Evolutionary conservation across 2,113 vertebrate genomes (phyloP).

Genomic region (Loxodonta africana): DNA sequence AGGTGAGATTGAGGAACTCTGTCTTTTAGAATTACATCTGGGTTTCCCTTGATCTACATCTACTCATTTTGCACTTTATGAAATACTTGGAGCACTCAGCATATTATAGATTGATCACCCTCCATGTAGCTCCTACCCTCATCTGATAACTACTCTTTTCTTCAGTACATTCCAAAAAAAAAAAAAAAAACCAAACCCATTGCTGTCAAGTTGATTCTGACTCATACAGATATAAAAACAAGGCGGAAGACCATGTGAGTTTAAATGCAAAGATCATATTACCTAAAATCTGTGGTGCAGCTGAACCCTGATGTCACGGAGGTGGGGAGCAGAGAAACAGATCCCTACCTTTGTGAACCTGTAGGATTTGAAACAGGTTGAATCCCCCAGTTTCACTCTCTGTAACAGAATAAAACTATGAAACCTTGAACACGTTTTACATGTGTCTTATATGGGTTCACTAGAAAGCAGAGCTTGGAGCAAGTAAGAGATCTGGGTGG

Average conservation of each 20-base stretch:
- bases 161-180: not conserved
- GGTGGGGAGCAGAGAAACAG: not conserved
- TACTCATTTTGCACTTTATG: not conserved
- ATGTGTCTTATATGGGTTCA: not conserved
- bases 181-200: too few relatives aligned
- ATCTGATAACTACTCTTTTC: not conserved
- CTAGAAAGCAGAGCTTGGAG: not conserved
- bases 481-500: not conserved
- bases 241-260: not conserved
- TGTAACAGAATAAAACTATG: not conserved
- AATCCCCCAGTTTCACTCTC: not conserved
- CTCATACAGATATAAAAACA: not conserved
- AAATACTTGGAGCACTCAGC: not conserved
- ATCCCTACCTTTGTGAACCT: not conserved
- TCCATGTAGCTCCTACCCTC: not conserved
- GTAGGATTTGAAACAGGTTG: not conserved
- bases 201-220: too few relatives aligned
- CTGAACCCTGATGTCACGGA: not conserved
- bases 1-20: not conserved
- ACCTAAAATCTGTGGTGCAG: not conserved
- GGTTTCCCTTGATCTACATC: not conserved
- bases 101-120: not conserved
- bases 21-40: not conserved
- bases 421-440: not conserved
- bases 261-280: constrained; percentile 33